Percentiles rank a stretch among this genome's conserved stretches.
phyloP scores from a whole-genome alignment of 1,140 invertebrate species.

The Ephestia elutella region DNA sequence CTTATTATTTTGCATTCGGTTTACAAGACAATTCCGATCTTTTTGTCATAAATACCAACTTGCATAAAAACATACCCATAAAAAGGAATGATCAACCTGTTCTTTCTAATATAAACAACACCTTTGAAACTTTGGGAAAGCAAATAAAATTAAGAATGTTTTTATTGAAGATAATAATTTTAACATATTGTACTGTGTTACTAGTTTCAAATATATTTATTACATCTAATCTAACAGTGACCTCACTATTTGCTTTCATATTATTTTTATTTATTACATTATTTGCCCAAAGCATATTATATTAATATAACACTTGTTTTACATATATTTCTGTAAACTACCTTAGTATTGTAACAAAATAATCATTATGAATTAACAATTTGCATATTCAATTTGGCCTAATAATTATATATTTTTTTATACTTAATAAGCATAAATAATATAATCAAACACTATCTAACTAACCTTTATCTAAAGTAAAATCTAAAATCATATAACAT shows the following conservation, averaged over 20 bases:
- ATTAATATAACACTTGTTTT: neutral
- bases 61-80: no score
- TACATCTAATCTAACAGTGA: slow-evolving; percentile 33
- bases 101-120: neutral
- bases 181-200: no score
- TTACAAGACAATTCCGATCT: no score
- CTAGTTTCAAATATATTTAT: no score
- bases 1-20: no score
- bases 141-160: no score
- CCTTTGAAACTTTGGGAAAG: no score
- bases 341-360: neutral
- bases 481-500: neutral
- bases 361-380: neutral
- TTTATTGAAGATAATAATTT: no score
- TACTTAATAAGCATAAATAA: neutral
- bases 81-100: no score
- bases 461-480: neutral
- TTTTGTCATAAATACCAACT: no score
- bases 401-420: neutral
- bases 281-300: slow-evolving; percentile 15
- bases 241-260: slow-evolving; percentile 68
- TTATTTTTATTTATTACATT: slow-evolving; percentile 18
- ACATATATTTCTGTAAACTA: neutral
- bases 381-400: neutral
- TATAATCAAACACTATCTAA: neutral